Evolutionary conservation across 2,888 invertebrate genomes (phyloP), one percentile per base, ranked within the genome.

Genomic region (Prosopocoilus inquinatus): DNA sequence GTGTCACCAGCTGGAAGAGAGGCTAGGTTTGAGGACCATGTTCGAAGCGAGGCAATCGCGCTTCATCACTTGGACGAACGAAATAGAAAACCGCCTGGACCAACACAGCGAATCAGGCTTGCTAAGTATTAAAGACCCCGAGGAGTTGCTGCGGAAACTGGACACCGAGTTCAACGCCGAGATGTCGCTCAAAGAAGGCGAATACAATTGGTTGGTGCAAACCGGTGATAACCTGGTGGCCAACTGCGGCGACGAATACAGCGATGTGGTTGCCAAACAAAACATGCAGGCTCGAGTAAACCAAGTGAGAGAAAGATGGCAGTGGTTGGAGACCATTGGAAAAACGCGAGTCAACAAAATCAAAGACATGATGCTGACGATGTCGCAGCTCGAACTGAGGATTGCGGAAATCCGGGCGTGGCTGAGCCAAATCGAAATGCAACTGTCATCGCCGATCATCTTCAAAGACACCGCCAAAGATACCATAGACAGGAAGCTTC

Each of bases 131-230:
- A 80, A 84, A 44, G 88, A 90, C 67, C 89, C 90, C 0, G 87
- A 89, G 64, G 90, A 90, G 63, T 79, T 88, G 5, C 79, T 90
- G 41, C 84, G 85, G 52, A 83, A 86, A 61, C 75, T 91, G 57
- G 89, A 89, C 65, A 85, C 86, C 3, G 91, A 91, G 66, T 78
- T 91, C 2, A 85, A 88, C 67, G 82, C 88, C 0, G 92, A 92
- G 72, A 85, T 91, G 66, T 80, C 83, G 1, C 72, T 91, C 59
- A 89, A 91, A 67, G 87, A 89, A 71, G 82, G 87, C 3, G 92
- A 93, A 72, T 84, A 87, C 41, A 86, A 88, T 58, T 93, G 93
- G 92, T 76, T 94, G 12, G 71, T 84, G 3, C 81, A 81, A 58
- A 88, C 87, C 0, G 91, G 91, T 0, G 79, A 78, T 8, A 83